Base-by-base conservation (phyloP, 2,797 vertebrate genomes). In the Semaprochilodus insignis region DNA sequence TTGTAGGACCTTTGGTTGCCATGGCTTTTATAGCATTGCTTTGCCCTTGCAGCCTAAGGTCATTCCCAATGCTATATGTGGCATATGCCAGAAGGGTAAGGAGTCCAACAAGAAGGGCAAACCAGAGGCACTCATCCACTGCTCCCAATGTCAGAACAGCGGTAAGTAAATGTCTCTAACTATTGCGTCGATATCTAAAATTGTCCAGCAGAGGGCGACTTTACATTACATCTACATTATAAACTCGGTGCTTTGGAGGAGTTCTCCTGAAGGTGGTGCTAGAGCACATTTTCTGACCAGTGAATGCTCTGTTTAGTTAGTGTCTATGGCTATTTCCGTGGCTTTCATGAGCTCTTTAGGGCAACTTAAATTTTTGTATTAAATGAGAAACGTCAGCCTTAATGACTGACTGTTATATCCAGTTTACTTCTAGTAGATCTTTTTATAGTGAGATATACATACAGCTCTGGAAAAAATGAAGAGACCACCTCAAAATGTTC, bases 31-130 rank as follows among this genome's bases (percentile, higher is more conserved):
- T 97, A 97, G 97, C 95, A 93, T 96, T 99, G 96, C 99, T 99
- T 97, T 99, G 95, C 97, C 97, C 96, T 99, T 99, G 96, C 97
- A 99, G 98, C 97, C 96, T 96, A 99, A 99, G 96, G 96, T 96
- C 97, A 96, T 97, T 97, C 97, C 97, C 96, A 98, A 96, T 97
- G 98, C 98, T 95, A 96, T 99, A 94, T 99, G 98, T 99, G 98
- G 98, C 93, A 99, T 99, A 97, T 99, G 98, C 97, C 97, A 99
- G 97, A 99, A 97, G 97, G 98, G 98, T 97, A 98, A 98, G 96
- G 97, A 99, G 94, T 95, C 96, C 95, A 97, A 97, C 97, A 99
- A 94, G 97, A 98, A 94, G 95, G 96, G 97, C 92, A 98, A 96
- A 89, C 94, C 98, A 85, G 98, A 99, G 92, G 94, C 96, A 84